phyloP scores from a whole-genome alignment of 2,888 invertebrate species.

The Eledone cirrhosa region DNA sequence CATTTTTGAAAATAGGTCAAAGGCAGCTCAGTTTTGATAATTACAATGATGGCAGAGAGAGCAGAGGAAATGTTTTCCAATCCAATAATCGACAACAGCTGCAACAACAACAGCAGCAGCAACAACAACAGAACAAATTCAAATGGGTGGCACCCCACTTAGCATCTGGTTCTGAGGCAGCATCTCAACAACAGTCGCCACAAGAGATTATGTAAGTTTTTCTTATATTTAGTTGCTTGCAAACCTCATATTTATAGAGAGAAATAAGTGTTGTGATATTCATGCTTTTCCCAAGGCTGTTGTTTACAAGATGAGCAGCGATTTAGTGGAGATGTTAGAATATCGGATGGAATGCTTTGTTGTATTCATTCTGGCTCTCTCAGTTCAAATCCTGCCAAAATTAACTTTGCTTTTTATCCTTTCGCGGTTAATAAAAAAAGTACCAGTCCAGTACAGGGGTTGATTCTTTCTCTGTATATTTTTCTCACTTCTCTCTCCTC shows the following conservation, averaged over 20 bases:
- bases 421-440: too few species aligned
- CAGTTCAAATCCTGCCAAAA: too few species aligned
- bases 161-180: constrained; percentile 8
- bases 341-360: too few species aligned
- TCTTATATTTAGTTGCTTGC: background rate
- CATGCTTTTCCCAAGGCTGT: too few species aligned
- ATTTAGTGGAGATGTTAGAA: too few species aligned
- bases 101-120: constrained; percentile 33
- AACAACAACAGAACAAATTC: constrained; percentile 39
- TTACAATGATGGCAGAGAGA: constrained; percentile 29
- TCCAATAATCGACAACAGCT: constrained; percentile 32
- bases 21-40: constrained; percentile 44
- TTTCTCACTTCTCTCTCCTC: too few species aligned
- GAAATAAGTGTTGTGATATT: background rate
- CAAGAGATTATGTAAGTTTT: constrained; percentile 49
- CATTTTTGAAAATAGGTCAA: too few species aligned
- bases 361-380: too few species aligned
- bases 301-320: too few species aligned
- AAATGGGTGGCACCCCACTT: constrained; percentile 44
- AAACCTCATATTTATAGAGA: background rate
- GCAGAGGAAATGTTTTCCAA: constrained; percentile 31
- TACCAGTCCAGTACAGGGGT: too few species aligned
- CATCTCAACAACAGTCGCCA: constrained; percentile 37
- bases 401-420: too few species aligned
- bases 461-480: too few species aligned